Conservation (phyloP, 2,113 vertebrate genomes). For the Austrofundulus limnaeus region DNA sequence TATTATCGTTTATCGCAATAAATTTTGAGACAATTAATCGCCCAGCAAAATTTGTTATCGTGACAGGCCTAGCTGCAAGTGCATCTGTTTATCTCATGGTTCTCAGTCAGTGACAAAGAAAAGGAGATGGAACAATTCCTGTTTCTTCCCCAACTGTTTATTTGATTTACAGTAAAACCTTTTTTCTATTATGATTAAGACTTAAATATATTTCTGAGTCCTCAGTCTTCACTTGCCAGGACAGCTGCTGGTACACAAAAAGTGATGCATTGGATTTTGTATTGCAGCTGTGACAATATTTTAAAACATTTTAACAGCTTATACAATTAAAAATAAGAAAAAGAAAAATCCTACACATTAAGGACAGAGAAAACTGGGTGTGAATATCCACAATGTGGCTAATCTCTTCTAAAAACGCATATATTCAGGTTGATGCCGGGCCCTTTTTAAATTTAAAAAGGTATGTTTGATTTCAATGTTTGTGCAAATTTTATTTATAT, state of each 20-base stretch:
- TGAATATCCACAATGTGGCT: neutral
- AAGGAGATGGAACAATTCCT: neutral
- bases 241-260: conserved; percentile 2
- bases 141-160: neutral
- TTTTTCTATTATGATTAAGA: neutral
- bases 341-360: no score
- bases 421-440: no score
- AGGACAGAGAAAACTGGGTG: neutral
- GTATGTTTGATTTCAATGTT: no score
- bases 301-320: neutral
- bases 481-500: no score
- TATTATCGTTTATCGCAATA: no score
- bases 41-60: no score
- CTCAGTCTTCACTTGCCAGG: conserved; percentile 1
- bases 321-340: no score
- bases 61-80: no score
- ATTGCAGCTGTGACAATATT: conserved; percentile 7
- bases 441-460: no score
- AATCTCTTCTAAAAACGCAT: neutral
- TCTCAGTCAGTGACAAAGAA: neutral
- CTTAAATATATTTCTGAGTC: conserved; percentile 9
- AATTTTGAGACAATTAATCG: no score
- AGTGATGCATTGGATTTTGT: neutral
- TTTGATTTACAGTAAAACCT: neutral
- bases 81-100: neutral